A percentile compares a stretch with the other conserved stretches of the same genome.
phyloP scores from a whole-genome alignment of 2,888 invertebrate genomes.

The Eupithecia pulchellata region DNA sequence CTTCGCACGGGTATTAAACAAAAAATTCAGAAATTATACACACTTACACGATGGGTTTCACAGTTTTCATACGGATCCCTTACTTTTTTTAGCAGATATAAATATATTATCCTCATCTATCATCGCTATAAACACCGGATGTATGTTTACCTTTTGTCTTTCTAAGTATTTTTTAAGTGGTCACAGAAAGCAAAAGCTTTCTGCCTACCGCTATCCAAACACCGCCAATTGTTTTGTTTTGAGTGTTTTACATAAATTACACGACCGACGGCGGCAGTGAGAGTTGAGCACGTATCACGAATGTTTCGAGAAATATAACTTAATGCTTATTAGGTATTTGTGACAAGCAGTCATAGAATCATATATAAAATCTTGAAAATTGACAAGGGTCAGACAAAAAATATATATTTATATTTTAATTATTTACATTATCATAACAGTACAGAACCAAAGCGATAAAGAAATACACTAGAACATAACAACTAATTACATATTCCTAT shows the following conservation, averaged over 20 bases:
- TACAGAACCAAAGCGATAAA: too few relatives aligned
- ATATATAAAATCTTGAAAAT: too few relatives aligned
- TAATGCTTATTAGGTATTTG: neutral
- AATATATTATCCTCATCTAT: neutral
- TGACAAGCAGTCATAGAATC: neutral
- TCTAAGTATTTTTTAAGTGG: conserved; percentile 23
- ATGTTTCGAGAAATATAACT: conserved; percentile 9
- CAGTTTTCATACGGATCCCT: too few relatives aligned
- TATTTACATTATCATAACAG: too few relatives aligned
- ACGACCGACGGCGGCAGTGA: conserved; percentile 35
- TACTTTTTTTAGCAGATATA: too few relatives aligned
- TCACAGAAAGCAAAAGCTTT: conserved; percentile 16
- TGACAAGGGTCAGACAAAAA: too few relatives aligned
- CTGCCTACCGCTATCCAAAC: conserved; percentile 19
- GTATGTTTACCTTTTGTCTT: conserved; percentile 5
- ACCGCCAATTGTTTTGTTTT: conserved; percentile 28
- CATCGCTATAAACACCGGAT: neutral
- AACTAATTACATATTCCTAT: too few relatives aligned
- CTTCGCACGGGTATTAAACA: too few relatives aligned
- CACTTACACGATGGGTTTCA: too few relatives aligned
- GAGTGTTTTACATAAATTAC: conserved; percentile 32
- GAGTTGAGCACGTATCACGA: conserved; percentile 32
- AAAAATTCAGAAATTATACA: too few relatives aligned
- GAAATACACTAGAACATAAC: too few relatives aligned
- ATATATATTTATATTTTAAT: too few relatives aligned